Base-by-base conservation (phyloP, 2,113 vertebrate genomes). In the Charadrius vociferus region DNA sequence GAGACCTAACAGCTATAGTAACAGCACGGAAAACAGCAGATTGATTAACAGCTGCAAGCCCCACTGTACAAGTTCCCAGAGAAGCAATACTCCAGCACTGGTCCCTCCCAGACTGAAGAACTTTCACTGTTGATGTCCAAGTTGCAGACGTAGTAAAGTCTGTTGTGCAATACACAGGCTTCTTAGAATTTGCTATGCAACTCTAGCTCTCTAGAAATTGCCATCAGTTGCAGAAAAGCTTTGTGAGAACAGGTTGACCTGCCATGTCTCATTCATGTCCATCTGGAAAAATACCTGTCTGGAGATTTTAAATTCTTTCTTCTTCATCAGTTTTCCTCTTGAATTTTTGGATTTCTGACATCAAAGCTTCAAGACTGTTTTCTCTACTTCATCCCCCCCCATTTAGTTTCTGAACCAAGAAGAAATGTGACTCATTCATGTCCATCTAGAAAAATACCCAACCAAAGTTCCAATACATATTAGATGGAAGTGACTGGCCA, bases 311-410 rank as follows among this genome's bases (percentile, higher is more conserved):
- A 81, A 71, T 62, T 74, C 32, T 63, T 86, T 72, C 34, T 73
- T 94, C 58, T 65, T 74, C 37, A 67, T 94, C n/a, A 45, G 9
- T 79, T 88, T 97, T 90, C 34, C 32, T 93, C 58, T 90, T 92
- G 79, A 91, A 61, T 37, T 73, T 86, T 91, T 58, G 79, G 71
- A 23, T 90, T 95, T 95, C 43, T 96, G 37, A 39, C 37, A 80
- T 83, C 59, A 66, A 81, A 81, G 16, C 82, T 75, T 58, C n/a
- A 66, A 71, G 52, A 86, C 17, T 49, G 9, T 29, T 81, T 86
- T 81, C 62, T 58, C 16, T 79, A 66, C 62, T 91, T 95, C 7
- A 34, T 43, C 21, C 78, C 13, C 13, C 13, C 11, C 14, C n/a
- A n/a, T 91, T 75, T 45, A 65, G 21, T 72, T 86, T 81, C 34